Conservation (phyloP, 2,888 invertebrate species). For the Rhagium mordax region DNA sequence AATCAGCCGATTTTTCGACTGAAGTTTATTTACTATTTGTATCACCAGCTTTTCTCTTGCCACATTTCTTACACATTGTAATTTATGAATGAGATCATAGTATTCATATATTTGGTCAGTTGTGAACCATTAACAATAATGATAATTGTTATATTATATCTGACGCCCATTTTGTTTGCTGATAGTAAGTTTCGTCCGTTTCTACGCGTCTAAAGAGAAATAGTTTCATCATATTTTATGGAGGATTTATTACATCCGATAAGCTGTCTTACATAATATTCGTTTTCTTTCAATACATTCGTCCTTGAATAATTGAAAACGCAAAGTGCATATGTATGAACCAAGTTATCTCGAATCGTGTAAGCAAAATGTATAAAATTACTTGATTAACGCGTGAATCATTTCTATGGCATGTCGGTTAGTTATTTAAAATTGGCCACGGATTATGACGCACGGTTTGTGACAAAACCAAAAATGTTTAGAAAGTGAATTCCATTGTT, state of each 20-base stretch:
- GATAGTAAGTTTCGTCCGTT: no score
- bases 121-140: no score
- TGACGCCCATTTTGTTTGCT: no score
- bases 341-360: conserved; percentile 11
- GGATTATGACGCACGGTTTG: conserved; percentile 10
- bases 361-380: conserved; percentile 19
- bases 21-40: no score
- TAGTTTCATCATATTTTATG: no score
- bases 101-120: no score
- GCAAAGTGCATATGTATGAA: conserved; percentile 14
- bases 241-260: neutral
- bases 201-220: no score
- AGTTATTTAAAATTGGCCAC: neutral
- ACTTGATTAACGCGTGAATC: conserved; percentile 23
- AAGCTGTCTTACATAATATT: conserved; percentile 5
- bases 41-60: no score
- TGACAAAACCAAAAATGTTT: conserved; percentile 25
- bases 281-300: conserved; percentile 1
- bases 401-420: conserved; percentile 14
- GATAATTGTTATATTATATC: no score
- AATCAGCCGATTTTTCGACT: no score
- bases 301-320: conserved; percentile 22
- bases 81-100: no score
- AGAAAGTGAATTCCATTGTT: conserved; percentile 28
- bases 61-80: no score